Percentiles rank a stretch among this genome's conserved stretches.
phyloP scores from a whole-genome alignment of 37 sponge, comb jelly and placozoan genomes.

The Spongia lamella region DNA sequence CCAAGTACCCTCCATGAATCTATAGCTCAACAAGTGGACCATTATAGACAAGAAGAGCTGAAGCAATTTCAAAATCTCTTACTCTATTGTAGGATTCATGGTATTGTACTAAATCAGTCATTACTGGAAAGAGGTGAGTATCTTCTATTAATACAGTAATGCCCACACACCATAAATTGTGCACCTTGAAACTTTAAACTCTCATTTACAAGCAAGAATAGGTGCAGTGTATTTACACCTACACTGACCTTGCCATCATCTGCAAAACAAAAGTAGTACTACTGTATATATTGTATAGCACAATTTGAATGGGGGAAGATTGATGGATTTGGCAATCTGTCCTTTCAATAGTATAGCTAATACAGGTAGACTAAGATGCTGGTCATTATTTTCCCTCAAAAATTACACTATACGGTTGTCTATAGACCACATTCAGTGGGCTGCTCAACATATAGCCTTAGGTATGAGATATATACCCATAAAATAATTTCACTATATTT shows the following conservation, averaged over 20 bases:
- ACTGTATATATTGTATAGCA: too few species aligned
- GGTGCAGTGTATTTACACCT: not conserved
- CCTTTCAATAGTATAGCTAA: too few species aligned
- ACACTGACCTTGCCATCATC: not conserved
- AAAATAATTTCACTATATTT: not conserved
- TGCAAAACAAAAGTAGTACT: not conserved
- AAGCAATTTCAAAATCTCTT: constrained; percentile 28
- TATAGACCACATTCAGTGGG: too few species aligned
- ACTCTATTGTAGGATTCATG: constrained; percentile 12
- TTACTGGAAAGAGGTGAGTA: constrained; percentile 31
- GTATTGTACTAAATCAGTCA: constrained; percentile 21
- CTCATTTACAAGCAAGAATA: too few species aligned
- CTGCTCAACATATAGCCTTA: not conserved
- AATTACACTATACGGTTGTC: too few species aligned
- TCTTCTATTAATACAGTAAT: too few species aligned
- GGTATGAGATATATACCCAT: not conserved
- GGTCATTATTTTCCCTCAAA: too few species aligned
- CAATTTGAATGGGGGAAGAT: too few species aligned
- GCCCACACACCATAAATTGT: too few species aligned
- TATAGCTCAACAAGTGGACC: not conserved
- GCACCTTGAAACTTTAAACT: too few species aligned
- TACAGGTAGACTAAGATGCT: too few species aligned
- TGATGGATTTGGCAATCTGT: too few species aligned
- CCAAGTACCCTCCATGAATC: constrained; percentile 22
- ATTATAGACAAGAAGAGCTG: constrained; percentile 25